Evolutionary conservation across 2,888 invertebrate genomes (phyloP).

Genomic region (Aleiodes testaceus): DNA sequence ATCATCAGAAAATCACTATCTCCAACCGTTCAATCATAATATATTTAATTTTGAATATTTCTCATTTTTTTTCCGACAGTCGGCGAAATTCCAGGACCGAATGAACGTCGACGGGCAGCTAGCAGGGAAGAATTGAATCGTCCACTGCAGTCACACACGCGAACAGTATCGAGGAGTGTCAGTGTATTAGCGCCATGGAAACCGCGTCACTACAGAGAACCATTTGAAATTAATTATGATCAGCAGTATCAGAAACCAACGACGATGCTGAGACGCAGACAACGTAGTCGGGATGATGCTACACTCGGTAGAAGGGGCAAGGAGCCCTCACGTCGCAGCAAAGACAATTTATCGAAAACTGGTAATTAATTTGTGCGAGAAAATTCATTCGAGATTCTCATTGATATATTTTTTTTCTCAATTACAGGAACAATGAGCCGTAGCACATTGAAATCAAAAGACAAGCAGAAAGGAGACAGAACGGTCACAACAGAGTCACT

Average conservation of each 20-base stretch:
- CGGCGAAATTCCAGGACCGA: constrained; percentile 88
- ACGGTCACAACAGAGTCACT: constrained; percentile 79
- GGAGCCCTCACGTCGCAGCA: constrained; percentile 64
- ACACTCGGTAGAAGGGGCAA: constrained; percentile 68
- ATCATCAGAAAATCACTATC: no score
- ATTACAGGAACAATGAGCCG: constrained; percentile 68
- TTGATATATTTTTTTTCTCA: no score
- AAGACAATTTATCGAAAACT: constrained; percentile 68
- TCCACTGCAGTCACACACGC: constrained; percentile 78
- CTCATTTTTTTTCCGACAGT: constrained; percentile 73
- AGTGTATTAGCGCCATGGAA: constrained; percentile 90
- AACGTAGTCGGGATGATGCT: constrained; percentile 64
- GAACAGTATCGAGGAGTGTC: constrained; percentile 84
- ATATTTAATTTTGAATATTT: no score
- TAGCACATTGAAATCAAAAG: constrained; percentile 69
- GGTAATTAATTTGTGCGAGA: constrained; percentile 51
- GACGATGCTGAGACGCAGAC: constrained; percentile 70
- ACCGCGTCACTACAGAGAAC: constrained; percentile 82
- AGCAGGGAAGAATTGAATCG: constrained; percentile 85
- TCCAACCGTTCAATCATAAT: no score
- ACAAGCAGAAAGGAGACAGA: constrained; percentile 70
- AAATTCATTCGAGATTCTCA: background rate
- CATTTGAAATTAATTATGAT: constrained; percentile 86
- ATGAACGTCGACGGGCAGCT: constrained; percentile 77
- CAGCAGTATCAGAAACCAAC: constrained; percentile 75